Conservation (phyloP, 2,888 invertebrate genomes). For the Entomobrya proxima region DNA sequence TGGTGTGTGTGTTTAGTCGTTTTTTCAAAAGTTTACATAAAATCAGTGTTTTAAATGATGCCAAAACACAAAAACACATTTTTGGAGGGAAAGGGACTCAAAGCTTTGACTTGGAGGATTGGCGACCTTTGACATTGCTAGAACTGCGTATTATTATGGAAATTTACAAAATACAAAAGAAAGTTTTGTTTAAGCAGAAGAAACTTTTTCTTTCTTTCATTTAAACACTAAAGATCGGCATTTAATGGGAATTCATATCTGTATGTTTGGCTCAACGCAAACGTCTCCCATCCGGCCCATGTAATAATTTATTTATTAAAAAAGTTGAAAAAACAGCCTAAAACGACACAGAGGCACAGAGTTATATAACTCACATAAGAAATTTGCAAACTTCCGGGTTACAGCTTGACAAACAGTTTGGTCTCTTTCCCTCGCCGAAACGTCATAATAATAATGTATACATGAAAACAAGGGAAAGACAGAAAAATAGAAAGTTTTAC, state of each 20-base stretch:
- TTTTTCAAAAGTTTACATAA: background rate
- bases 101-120: no score
- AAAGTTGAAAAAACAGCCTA: background rate
- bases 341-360: background rate
- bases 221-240: background rate
- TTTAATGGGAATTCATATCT: background rate
- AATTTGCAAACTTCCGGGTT: slow-evolving; percentile 56
- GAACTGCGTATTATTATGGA: background rate
- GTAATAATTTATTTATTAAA: slow-evolving; percentile 30
- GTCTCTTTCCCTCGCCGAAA: background rate
- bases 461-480: background rate
- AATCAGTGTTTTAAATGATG: slow-evolving; percentile 5
- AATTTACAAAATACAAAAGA: no score
- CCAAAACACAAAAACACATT: background rate
- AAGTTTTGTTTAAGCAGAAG: no score
- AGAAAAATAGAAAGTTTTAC: slow-evolving; percentile 10
- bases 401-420: slow-evolving; percentile 14
- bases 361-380: slow-evolving; percentile 15
- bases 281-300: background rate
- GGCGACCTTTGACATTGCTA: background rate
- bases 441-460: slow-evolving; percentile 24
- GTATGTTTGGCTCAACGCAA: background rate
- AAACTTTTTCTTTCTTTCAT: background rate
- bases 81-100: background rate
- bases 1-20: background rate